Percentiles rank a stretch among this genome's conserved stretches.
phyloP scores from a whole-genome alignment of 2,888 invertebrate genomes.

The Lampropteryx suffumata region DNA sequence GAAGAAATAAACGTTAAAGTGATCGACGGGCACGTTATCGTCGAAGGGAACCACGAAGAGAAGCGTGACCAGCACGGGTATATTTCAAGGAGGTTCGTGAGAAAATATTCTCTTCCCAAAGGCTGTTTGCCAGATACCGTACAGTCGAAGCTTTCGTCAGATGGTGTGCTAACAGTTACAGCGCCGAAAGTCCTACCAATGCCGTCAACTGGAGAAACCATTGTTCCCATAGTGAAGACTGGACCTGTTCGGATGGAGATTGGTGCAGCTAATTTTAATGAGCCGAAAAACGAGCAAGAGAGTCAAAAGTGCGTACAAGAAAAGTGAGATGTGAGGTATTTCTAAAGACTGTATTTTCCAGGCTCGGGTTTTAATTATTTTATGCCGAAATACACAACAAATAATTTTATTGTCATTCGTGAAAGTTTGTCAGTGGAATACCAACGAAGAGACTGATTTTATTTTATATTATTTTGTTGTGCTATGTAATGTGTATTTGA shows the following conservation, averaged over 20 bases:
- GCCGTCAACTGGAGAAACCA: constrained; percentile 76
- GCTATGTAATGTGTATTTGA: no score
- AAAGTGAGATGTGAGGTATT: not conserved
- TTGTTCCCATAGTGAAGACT: constrained; percentile 84
- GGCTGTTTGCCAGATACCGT: constrained; percentile 88
- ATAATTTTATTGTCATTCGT: no score
- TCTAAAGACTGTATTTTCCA: no score
- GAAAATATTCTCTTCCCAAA: constrained; percentile 88
- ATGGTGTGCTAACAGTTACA: constrained; percentile 88
- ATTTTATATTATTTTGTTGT: no score
- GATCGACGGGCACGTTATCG: constrained; percentile 84
- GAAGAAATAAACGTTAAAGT: constrained; percentile 90
- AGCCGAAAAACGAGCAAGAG: not conserved
- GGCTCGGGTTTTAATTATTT: no score
- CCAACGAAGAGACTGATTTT: no score
- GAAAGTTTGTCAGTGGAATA: no score
- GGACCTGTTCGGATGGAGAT: constrained; percentile 76
- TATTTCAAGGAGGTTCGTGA: constrained; percentile 87
- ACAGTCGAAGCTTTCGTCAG: constrained; percentile 88
- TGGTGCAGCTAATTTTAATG: not conserved
- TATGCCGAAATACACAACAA: no score
- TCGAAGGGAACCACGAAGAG: constrained; percentile 91
- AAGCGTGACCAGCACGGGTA: constrained; percentile 88
- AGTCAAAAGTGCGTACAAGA: not conserved
- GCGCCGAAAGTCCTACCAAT: constrained; percentile 82